Percentiles rank a stretch among this genome's conserved stretches.
Evolutionary conservation across 1,140 invertebrate genomes (phyloP).

Genomic region (Spodoptera frugiperda): DNA sequence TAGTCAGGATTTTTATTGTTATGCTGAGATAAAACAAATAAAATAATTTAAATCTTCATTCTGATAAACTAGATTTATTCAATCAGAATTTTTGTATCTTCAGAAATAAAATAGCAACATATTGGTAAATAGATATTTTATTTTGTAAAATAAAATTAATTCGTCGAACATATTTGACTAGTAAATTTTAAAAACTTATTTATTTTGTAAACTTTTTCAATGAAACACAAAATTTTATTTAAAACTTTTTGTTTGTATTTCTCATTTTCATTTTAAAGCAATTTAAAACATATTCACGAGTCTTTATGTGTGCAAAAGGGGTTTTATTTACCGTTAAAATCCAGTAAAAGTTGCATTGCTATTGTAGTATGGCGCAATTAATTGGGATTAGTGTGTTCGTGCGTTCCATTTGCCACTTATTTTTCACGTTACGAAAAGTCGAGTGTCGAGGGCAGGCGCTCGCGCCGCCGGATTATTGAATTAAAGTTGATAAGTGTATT

Average conservation of each 20-base stretch:
- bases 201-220: no score
- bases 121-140: no score
- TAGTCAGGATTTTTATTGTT: no score
- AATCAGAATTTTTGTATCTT: no score
- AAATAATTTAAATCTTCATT: no score
- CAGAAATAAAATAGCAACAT: no score
- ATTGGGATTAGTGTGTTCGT: slow-evolving; percentile 80
- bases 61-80: no score
- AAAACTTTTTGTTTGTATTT: neutral
- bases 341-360: neutral
- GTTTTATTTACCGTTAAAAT: slow-evolving; percentile 11
- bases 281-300: neutral
- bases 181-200: no score
- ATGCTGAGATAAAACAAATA: no score
- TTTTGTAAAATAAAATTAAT: no score
- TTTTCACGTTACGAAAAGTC: slow-evolving; percentile 80
- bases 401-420: slow-evolving; percentile 76
- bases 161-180: no score
- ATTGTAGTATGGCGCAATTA: slow-evolving; percentile 67
- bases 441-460: slow-evolving; percentile 65
- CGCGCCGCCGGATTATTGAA: slow-evolving; percentile 79
- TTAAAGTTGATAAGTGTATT: slow-evolving; percentile 86
- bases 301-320: neutral
- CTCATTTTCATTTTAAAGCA: neutral
- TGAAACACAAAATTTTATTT: no score